Evolutionary conservation across 2,113 vertebrate species (phyloP).

Genomic region (Ploceus nigricollis): DNA sequence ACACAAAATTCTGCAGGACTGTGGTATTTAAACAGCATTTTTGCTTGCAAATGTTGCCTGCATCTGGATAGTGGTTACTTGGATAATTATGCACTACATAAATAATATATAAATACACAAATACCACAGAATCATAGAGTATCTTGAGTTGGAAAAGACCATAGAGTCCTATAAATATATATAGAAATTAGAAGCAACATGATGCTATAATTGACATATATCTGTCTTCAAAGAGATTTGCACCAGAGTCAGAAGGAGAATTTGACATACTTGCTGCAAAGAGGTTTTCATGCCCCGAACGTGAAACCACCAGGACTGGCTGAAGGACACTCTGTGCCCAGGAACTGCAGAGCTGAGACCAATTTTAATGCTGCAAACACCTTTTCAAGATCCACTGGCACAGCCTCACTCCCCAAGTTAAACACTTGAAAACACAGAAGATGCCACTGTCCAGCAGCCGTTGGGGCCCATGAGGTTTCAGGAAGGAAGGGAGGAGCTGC

Average conservation of each 20-base stretch:
- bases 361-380: background rate
- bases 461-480: background rate
- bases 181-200: background rate
- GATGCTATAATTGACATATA: background rate
- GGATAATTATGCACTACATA: background rate
- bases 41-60: background rate
- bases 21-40: background rate
- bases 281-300: background rate
- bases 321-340: background rate
- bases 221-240: background rate
- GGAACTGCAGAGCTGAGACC: background rate
- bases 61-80: background rate
- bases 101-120: background rate
- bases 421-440: background rate
- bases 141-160: background rate
- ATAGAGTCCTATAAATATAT: background rate
- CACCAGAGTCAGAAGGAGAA: background rate
- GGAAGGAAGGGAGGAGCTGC: slow-evolving; percentile 60
- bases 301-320: background rate
- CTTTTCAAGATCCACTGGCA: background rate
- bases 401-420: background rate
- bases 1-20: background rate
- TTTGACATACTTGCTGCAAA: background rate
- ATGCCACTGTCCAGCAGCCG: background rate
- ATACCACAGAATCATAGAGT: background rate